phyloP scores from a whole-genome alignment of 2,113 vertebrate species.

The Gobio gobio region DNA sequence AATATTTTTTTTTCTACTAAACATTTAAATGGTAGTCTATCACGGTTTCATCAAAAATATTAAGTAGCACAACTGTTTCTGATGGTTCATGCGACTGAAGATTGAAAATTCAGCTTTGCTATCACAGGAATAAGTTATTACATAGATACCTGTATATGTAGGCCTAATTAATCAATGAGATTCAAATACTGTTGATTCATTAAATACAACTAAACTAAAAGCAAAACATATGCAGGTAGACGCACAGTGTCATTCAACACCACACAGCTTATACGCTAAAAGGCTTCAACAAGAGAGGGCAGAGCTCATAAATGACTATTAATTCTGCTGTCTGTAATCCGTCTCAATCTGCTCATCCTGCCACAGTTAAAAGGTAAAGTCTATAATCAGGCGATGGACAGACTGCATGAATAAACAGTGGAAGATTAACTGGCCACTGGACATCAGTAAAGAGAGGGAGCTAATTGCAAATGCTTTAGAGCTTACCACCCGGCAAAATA shows the following conservation, averaged over 20 bases:
- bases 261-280: not conserved
- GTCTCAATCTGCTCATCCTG: constrained; percentile 45
- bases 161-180: not conserved
- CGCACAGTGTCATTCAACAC: not conserved
- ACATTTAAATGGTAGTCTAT: too few species aligned
- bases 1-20: too few species aligned
- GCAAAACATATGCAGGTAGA: not conserved
- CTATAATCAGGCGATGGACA: constrained; percentile 43
- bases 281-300: not conserved
- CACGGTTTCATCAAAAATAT: too few species aligned
- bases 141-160: not conserved
- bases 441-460: constrained; percentile 30
- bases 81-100: too few species aligned
- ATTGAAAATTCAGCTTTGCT: too few species aligned
- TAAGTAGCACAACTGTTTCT: too few species aligned
- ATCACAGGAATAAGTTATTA: too few species aligned
- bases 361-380: constrained; percentile 48
- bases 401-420: constrained; percentile 31
- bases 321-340: constrained; percentile 30
- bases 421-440: constrained; percentile 37
- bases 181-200: not conserved
- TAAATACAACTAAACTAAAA: not conserved
- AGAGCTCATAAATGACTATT: constrained; percentile 38
- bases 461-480: constrained; percentile 4
- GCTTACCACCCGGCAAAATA: constrained; percentile 32